Evolutionary conservation across 2,888 invertebrate species (phyloP), one percentile per base, ranked within the genome.

Genomic region (Clepsis dumicolana): DNA sequence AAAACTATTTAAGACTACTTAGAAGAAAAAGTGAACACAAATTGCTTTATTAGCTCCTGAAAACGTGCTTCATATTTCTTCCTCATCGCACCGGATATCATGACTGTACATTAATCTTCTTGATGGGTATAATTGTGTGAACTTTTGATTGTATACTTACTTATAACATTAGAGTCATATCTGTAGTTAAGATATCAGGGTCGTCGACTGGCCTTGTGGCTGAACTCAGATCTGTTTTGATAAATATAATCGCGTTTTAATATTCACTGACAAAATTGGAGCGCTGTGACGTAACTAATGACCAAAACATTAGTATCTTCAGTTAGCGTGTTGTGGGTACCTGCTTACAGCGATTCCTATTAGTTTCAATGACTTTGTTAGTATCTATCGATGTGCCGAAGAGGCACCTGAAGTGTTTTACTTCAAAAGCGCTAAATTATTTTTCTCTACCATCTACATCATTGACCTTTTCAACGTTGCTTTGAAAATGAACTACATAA

Each of bases 171-270:
- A 56, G 50, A 66, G 44, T 21, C 32, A 44, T 66, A 16, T 48
- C 48, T 27, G 56, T 62, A 25, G 53, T 44, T 54, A 25, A 48
- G 24, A 53, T 16, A 27, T 44, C 38, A 50, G 67, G 56, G 56
- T 67, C 67, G 56, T 12, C 62, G 62, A 50, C 67, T 67, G 56
- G 38, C 67, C 67, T 67, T 67, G 56, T n/a, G 35, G 50, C 50
- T 27, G 67, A 67, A 62, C 56, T 62, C 24, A 41, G 27, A n/a
- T 63, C 21, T n/a, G 48, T 18, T 41, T 16, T 12, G 12, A 48
- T 44, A 56, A 56, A 14, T 56, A 29, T 32, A 16, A 56, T 56
- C 29, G 24, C 44, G 7, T 32, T 32, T 44, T 56, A n/a, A 50
- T 25, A 14, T 57, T 38, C 57, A 25, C 10, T 56, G 35, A 29